These are phyloP conservation scores for Melikaiella ostensackeni DNA, from an alignment of 2,888 invertebrate species.

Conservation along the genomic window DNA sequence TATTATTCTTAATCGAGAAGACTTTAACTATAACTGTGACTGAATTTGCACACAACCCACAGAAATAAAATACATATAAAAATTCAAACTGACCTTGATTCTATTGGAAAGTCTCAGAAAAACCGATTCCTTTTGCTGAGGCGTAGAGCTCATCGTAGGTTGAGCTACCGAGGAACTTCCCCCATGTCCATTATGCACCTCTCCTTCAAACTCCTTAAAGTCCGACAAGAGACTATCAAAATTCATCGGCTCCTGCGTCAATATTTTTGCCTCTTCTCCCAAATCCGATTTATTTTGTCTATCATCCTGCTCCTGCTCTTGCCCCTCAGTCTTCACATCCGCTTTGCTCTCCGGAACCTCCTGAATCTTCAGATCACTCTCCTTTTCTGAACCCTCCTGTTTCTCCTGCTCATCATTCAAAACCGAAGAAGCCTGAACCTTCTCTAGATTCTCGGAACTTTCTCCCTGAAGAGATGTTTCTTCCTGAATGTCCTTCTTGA, in stretches of 20 bases:
- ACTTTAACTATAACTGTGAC: background rate
- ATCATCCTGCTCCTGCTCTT: constrained; percentile 56
- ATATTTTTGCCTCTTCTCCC: constrained; percentile 63
- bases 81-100: constrained; percentile 85
- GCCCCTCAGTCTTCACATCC: constrained; percentile 52
- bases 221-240: constrained; percentile 74
- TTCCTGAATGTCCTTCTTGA: constrained; percentile 52
- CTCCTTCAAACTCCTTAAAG: constrained; percentile 72
- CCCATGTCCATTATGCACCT: constrained; percentile 70
- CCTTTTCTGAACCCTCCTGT: constrained; percentile 38
- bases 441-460: constrained; percentile 35
- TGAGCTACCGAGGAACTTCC: constrained; percentile 71
- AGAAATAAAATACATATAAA: background rate
- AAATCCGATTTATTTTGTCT: constrained; percentile 44
- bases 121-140: constrained; percentile 93
- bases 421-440: constrained; percentile 29
- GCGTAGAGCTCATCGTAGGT: constrained; percentile 70
- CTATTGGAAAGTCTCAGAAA: constrained; percentile 96
- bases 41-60: background rate
- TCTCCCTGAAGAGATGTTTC: constrained; percentile 53
- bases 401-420: constrained; percentile 42
- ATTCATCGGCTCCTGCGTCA: constrained; percentile 68
- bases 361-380: constrained; percentile 35
- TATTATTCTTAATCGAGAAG: background rate
- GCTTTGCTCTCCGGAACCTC: constrained; percentile 43